Evolutionary conservation across 2,797 vertebrate species (phyloP).

Genomic region (Acrossocheilus wenchowensis): DNA sequence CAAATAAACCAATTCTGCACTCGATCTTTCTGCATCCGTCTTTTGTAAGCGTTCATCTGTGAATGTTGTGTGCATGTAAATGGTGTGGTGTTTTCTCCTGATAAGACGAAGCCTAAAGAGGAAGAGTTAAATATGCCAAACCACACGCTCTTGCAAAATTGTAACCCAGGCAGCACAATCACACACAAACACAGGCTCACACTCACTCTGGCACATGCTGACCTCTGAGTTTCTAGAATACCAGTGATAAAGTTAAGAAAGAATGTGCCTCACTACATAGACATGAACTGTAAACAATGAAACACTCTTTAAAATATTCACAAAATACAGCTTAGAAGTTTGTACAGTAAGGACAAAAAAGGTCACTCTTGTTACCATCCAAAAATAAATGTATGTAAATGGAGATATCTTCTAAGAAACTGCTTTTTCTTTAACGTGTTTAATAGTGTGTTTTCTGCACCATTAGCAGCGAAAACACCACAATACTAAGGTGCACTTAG

Average conservation of each 20-base stretch:
- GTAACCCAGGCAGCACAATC: constrained; percentile 22
- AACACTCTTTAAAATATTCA: not conserved
- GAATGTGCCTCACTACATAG: not conserved
- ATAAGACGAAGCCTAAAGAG: constrained; percentile 19
- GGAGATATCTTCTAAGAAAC: not conserved
- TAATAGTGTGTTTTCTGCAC: not conserved
- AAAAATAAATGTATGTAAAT: not conserved
- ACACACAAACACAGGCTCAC: constrained; percentile 12
- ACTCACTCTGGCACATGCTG: not conserved
- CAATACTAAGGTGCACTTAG: not conserved
- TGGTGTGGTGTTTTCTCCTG: constrained; percentile 12
- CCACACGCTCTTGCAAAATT: constrained; percentile 46
- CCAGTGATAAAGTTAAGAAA: not conserved
- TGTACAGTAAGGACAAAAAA: not conserved
- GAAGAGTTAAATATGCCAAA: constrained; percentile 56
- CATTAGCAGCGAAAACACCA: not conserved
- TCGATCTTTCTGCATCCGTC: not conserved
- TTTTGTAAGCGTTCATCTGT: not conserved
- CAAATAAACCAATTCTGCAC: not conserved
- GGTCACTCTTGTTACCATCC: not conserved
- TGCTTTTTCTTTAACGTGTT: not conserved
- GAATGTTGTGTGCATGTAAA: not conserved
- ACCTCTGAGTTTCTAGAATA: not conserved
- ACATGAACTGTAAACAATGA: not conserved
- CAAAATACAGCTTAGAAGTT: not conserved